These are phyloP conservation scores for Mesocricetus auratus DNA, from an alignment of 2,113 vertebrate species.

Conservation along the genomic window DNA sequence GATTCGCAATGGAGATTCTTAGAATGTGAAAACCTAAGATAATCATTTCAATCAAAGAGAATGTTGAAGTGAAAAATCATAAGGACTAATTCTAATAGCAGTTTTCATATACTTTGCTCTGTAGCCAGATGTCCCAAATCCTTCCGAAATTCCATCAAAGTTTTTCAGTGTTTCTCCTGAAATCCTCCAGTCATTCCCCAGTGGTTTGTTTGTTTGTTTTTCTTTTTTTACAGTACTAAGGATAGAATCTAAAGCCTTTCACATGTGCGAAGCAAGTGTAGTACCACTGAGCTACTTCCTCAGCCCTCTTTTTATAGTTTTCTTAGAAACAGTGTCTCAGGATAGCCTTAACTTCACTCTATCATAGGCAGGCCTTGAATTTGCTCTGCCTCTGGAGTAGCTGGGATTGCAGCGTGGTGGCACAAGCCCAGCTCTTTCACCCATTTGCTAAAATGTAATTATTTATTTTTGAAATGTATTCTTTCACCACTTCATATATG, in stretches of 20 bases:
- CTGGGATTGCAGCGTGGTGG: background rate
- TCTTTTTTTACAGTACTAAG: background rate
- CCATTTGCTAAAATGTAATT: background rate
- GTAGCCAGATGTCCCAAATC: background rate
- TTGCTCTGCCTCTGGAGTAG: background rate
- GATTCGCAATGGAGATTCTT: background rate
- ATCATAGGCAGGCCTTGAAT: background rate
- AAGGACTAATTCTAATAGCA: background rate
- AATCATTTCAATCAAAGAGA: conserved; percentile 18
- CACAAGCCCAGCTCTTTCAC: background rate
- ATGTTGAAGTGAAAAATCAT: background rate
- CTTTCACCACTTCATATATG: background rate
- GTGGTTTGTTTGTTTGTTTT: background rate
- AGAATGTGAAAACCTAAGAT: conserved; percentile 8
- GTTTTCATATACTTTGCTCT: background rate
- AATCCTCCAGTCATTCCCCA: too few species aligned
- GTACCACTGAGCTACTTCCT: background rate
- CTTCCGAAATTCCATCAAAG: background rate
- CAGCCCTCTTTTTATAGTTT: background rate
- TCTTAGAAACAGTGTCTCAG: background rate
- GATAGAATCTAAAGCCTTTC: too few species aligned
- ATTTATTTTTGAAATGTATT: background rate
- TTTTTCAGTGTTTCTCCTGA: background rate
- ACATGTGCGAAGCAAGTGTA: background rate
- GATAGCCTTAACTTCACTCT: background rate